Base-by-base conservation (phyloP, 2,797 vertebrate species). In the Xiphophorus birchmanni region DNA sequence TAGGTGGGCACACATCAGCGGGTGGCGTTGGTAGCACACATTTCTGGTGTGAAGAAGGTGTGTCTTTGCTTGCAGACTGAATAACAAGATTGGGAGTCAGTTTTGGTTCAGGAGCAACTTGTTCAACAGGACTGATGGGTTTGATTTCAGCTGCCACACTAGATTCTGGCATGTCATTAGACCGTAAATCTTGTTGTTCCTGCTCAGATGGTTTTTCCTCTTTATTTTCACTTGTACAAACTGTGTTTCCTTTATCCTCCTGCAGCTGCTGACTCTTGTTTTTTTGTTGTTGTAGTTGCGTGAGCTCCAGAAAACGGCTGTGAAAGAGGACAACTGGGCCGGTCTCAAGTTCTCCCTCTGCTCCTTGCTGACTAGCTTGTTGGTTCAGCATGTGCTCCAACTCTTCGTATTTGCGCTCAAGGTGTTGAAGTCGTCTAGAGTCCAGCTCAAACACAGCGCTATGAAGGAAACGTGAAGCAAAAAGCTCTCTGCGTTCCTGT, bases 361-460 rank as follows among this genome's bases (percentile, higher is more conserved):
- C 90, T 0, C 94, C 91, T 87, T 97, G 97, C 65, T 97, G 97
- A 74, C 96, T 94, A 0, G 95, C 94, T 21, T 95, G 88, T n/a
- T 96, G 93, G n/a, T 95, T 97, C 44, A 96, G 90, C 71, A 94
- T 85, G 35, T 96, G 93, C 87, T 99, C 98, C 0, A 96, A 90
- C n/a, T 99, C 98, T 74, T 99, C 98, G 0, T 98, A 97, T 87
- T 97, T 98, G 84, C 96, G 96, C 87, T 99, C 98, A 26, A 99
- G 94, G 86, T 99, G 97, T 89, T 99, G 98, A 86, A 99, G 93
- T 74, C 99, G 96, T 87, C 96, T 97, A 0, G 99, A 98, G 85
- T 99, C 99, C 87, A 99, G 96, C 78, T 99, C 99, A 90, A 99
- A 99, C 85, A 99, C 99, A 0, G 99, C 97, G 69, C 99, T 99